Evolutionary conservation across 2,113 vertebrate species (phyloP).

Genomic region (Fulica atra): DNA sequence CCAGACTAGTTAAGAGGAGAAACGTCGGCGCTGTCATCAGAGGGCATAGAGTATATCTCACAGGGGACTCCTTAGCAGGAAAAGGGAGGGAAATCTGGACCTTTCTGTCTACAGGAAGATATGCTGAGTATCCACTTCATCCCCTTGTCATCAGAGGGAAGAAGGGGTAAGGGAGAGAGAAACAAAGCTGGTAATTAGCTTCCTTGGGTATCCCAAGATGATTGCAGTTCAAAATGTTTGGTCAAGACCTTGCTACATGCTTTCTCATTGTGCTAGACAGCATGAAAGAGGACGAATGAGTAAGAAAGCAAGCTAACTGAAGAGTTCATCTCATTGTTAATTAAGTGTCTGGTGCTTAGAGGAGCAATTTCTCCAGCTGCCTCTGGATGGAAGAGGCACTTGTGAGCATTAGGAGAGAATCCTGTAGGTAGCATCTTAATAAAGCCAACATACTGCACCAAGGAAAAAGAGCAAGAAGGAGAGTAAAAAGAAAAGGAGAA

Average conservation of each 20-base stretch:
- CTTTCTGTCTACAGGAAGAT: background rate
- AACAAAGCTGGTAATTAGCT: conserved; percentile 71
- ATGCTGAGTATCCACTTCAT: background rate
- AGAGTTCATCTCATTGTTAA: conserved; percentile 43
- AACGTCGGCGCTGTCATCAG: background rate
- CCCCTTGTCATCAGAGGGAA: conserved; percentile 48
- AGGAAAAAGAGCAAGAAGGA: background rate
- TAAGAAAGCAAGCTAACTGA: background rate
- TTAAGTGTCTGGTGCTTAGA: conserved; percentile 50
- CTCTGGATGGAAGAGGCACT: conserved; percentile 29
- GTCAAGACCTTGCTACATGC: conserved; percentile 40
- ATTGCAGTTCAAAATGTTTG: conserved; percentile 58
- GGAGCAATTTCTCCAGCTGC: conserved; percentile 27
- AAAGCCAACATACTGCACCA: background rate
- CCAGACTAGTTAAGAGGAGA: conserved; percentile 5
- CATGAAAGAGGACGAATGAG: background rate
- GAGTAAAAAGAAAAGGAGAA: background rate
- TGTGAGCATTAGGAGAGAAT: conserved; percentile 13
- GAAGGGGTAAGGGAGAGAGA: conserved; percentile 15
- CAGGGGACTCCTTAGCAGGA: conserved; percentile 28
- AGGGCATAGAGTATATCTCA: conserved; percentile 15
- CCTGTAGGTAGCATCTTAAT: conserved; percentile 26
- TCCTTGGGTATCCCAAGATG: conserved; percentile 51
- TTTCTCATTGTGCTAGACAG: background rate
- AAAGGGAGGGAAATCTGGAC: background rate